phyloP scores from a whole-genome alignment of 2,113 vertebrate genomes.

The Gobiocypris rarus region DNA sequence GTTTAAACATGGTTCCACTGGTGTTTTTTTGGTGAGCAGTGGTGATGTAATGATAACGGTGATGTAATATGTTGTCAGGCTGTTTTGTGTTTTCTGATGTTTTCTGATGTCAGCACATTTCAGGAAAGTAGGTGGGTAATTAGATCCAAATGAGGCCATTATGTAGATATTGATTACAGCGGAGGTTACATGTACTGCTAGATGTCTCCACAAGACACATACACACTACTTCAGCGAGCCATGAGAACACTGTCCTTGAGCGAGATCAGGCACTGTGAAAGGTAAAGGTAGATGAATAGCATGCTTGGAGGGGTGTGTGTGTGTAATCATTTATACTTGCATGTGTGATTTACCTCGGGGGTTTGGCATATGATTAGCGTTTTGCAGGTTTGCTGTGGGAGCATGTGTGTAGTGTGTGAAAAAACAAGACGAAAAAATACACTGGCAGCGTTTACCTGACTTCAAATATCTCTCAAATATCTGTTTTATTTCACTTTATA shows the following conservation, averaged over 20 bases:
- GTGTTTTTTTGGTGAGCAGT: not conserved
- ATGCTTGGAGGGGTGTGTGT: conserved; percentile 18
- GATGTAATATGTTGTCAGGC: conserved; percentile 8
- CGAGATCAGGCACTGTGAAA: conserved; percentile 16
- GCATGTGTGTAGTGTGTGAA: not conserved
- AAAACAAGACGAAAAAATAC: not conserved
- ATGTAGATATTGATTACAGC: conserved; percentile 44
- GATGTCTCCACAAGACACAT: not conserved
- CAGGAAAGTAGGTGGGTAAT: conserved; percentile 20
- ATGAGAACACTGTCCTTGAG: conserved; percentile 39
- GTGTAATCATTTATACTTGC: conserved; percentile 10
- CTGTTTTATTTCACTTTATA: not conserved
- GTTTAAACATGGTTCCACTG: conserved; percentile 8
- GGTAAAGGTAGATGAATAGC: conserved; percentile 26
- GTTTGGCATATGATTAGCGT: conserved; percentile 7
- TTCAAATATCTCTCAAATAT: not conserved
- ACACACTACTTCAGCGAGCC: not conserved
- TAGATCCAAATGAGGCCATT: conserved; percentile 45
- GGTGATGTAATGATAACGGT: conserved; percentile 13
- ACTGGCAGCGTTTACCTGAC: not conserved
- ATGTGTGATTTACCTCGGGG: not conserved
- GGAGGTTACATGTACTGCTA: conserved; percentile 6
- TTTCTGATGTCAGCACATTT: conserved; percentile 35
- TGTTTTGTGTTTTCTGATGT: conserved; percentile 14
- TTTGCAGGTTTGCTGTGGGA: not conserved